These are phyloP conservation scores for Ophiodon elongatus DNA, from an alignment of 2,113 vertebrate genomes.

Conservation along the genomic window DNA sequence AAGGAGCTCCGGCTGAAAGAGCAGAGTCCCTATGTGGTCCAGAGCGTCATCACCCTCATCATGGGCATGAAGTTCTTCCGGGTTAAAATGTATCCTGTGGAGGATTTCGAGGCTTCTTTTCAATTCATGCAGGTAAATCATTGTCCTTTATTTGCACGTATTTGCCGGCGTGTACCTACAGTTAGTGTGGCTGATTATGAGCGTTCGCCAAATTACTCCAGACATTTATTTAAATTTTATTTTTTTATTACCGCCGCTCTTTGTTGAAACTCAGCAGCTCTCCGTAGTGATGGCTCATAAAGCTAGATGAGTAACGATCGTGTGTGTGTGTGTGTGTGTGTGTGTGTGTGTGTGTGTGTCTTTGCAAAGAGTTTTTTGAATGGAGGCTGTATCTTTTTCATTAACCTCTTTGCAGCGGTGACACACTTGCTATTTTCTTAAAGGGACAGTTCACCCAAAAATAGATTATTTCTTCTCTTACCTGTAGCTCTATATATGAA, in stretches of 20 bases:
- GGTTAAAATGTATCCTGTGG: conserved; percentile 99
- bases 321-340: too few relatives aligned
- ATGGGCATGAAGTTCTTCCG: conserved; percentile 99
- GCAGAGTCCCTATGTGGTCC: conserved; percentile 94
- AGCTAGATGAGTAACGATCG: conserved; percentile 64
- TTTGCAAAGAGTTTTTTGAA: conserved; percentile 68
- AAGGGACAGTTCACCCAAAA: too few relatives aligned
- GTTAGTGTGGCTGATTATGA: not conserved
- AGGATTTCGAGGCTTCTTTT: conserved; percentile 99
- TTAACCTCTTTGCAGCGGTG: conserved; percentile 52
- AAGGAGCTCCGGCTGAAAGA: conserved; percentile 96
- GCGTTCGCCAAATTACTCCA: conserved; percentile 37
- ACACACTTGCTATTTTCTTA: conserved; percentile 25
- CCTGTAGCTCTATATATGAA: too few relatives aligned
- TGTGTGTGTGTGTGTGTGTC: too few relatives aligned
- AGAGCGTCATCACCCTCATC: conserved; percentile 97
- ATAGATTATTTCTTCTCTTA: too few relatives aligned
- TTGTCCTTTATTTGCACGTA: not conserved
- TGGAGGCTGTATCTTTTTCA: conserved; percentile 55
- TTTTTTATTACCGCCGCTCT: conserved; percentile 13
- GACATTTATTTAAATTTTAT: conserved; percentile 5
- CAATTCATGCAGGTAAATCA: conserved; percentile 96
- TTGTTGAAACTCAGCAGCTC: conserved; percentile 63
- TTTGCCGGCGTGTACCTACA: not conserved
- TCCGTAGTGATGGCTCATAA: conserved; percentile 55